A percentile compares a stretch with the other conserved stretches of the same genome.
Evolutionary conservation across 2,797 vertebrate genomes (phyloP).

Genomic region (Ciconia nigra): DNA sequence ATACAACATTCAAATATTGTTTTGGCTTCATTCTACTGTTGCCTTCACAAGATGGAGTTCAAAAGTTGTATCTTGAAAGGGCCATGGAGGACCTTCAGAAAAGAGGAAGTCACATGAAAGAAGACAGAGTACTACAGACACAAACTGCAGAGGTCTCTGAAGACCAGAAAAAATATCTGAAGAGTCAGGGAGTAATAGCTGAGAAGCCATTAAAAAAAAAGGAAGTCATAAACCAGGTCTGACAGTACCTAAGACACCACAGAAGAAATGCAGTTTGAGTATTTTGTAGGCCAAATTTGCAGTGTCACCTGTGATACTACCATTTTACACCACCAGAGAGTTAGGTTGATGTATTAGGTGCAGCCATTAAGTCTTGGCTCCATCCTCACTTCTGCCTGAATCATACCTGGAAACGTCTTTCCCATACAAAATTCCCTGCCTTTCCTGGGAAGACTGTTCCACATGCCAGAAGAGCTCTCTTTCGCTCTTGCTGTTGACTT

Average conservation of each 20-base stretch:
- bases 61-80: background rate
- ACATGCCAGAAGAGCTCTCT: background rate
- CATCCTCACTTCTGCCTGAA: background rate
- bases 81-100: background rate
- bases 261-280: background rate
- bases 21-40: background rate
- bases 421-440: background rate
- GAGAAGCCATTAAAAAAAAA: background rate
- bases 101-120: background rate
- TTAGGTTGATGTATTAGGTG: fast-evolving
- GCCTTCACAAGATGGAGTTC: background rate
- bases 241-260: background rate
- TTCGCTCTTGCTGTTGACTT: background rate
- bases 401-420: background rate
- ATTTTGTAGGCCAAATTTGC: background rate
- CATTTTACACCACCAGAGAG: background rate
- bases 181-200: background rate
- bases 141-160: background rate
- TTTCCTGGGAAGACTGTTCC: background rate
- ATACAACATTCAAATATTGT: background rate
- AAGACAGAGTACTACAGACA: background rate
- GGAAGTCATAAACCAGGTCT: background rate
- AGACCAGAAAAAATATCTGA: background rate
- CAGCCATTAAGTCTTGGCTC: background rate
- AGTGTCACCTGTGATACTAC: background rate